These are phyloP conservation scores for Heliconius ethilla DNA, from an alignment of 2,888 invertebrate genomes.

Conservation along the genomic window DNA sequence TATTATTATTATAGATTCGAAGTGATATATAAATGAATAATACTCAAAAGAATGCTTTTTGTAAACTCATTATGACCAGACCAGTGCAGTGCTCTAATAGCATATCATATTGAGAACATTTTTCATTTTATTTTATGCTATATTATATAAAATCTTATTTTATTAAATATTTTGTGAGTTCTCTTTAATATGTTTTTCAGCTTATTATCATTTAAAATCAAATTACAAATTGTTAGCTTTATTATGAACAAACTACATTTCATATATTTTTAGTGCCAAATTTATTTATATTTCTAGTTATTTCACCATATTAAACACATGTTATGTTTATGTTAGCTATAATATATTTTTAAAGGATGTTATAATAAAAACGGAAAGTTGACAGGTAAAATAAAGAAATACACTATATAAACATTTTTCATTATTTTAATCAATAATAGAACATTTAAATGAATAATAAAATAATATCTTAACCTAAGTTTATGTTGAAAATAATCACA, in stretches of 20 bases:
- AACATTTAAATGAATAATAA: conserved; percentile 71
- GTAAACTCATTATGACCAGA: too few relatives aligned
- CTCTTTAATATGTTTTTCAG: neutral
- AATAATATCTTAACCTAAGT: conserved; percentile 66
- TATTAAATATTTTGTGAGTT: neutral
- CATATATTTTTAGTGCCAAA: neutral
- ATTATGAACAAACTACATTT: neutral
- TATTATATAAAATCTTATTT: neutral
- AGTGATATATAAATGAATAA: too few relatives aligned
- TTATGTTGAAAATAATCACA: conserved; percentile 72
- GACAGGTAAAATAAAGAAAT: conserved; percentile 17
- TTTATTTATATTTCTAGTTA: neutral
- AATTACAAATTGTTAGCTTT: neutral
- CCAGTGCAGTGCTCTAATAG: too few relatives aligned
- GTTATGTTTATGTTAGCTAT: neutral
- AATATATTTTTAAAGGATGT: neutral
- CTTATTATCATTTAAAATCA: neutral
- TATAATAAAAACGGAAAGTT: conserved; percentile 8
- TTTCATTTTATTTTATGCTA: neutral
- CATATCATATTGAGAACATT: too few relatives aligned
- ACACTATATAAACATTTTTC: conserved; percentile 45
- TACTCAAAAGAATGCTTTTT: too few relatives aligned
- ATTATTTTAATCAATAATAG: conserved; percentile 67
- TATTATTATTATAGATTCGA: too few relatives aligned
- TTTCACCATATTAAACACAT: neutral